Conservation (phyloP, 2,113 vertebrate genomes). For the Scophthalmus maximus region DNA sequence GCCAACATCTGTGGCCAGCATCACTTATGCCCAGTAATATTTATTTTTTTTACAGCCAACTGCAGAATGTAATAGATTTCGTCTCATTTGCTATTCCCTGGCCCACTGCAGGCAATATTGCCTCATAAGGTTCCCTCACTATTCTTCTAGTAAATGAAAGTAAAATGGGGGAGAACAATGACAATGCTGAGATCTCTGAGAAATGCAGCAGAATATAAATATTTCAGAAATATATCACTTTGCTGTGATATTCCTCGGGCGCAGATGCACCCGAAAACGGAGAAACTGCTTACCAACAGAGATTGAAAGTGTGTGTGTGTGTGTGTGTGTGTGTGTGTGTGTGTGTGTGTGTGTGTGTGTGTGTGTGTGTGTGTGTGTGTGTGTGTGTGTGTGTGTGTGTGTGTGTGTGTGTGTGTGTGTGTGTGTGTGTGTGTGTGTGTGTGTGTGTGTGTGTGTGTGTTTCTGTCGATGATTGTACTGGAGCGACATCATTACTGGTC, state of each 20-base stretch:
- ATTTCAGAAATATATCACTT: constrained; percentile 11
- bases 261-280: constrained; percentile 28
- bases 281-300: not conserved
- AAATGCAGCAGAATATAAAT: constrained; percentile 40
- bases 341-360: not conserved
- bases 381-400: not conserved
- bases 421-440: not conserved
- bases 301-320: not conserved
- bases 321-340: constrained; percentile 2
- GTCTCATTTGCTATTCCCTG: constrained; percentile 57
- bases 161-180: constrained; percentile 46
- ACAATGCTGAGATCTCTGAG: constrained; percentile 34
- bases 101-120: constrained; percentile 53
- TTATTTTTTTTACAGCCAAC: constrained; percentile 38
- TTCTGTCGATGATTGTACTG: not conserved
- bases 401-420: not conserved
- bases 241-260: constrained; percentile 4
- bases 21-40: constrained; percentile 40
- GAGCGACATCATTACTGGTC: not conserved
- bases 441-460: constrained; percentile 1
- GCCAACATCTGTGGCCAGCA: constrained; percentile 49
- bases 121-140: constrained; percentile 48
- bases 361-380: constrained; percentile 8
- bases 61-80: constrained; percentile 62
- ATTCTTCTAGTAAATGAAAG: constrained; percentile 54